Evolutionary conservation across 92 coral and sea anemone genomes (phyloP).

Genomic region (Palythoa grandiflora): DNA sequence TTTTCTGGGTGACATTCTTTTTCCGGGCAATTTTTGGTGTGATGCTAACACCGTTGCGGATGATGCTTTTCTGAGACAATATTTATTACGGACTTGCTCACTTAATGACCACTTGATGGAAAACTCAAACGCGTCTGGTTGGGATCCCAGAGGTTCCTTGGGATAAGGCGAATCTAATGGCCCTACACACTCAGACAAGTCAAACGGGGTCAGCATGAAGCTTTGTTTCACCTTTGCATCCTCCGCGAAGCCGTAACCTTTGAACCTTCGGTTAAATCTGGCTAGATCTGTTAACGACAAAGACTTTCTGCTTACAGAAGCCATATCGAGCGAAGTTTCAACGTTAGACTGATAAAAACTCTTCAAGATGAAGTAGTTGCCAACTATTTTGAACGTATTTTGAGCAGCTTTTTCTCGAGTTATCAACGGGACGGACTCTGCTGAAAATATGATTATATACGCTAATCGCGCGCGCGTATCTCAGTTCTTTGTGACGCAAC

Average conservation of each 20-base stretch:
- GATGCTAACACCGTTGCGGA: not conserved
- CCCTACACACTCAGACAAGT: too few relatives aligned
- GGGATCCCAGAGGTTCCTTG: too few relatives aligned
- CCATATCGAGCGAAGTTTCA: not conserved
- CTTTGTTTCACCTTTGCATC: too few relatives aligned
- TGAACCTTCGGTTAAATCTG: not conserved
- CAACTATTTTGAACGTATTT: not conserved
- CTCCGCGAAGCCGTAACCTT: too few relatives aligned
- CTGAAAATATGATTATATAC: not conserved
- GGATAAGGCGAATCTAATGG: too few relatives aligned
- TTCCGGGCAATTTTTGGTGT: not conserved
- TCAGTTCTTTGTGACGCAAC: too few relatives aligned
- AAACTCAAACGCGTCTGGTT: not conserved
- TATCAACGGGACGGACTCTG: not conserved
- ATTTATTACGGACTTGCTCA: not conserved
- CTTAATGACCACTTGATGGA: not conserved
- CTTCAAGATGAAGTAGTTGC: not conserved
- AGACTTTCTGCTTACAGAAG: not conserved
- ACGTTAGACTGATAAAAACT: not conserved
- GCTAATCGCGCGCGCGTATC: not conserved
- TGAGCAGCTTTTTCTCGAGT: too few relatives aligned
- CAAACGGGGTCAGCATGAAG: too few relatives aligned
- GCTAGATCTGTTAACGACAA: not conserved
- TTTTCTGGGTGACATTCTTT: not conserved
- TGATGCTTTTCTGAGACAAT: too few relatives aligned